Evolutionary conservation across 2,113 vertebrate species (phyloP).

Genomic region (Pterocles orientalis): DNA sequence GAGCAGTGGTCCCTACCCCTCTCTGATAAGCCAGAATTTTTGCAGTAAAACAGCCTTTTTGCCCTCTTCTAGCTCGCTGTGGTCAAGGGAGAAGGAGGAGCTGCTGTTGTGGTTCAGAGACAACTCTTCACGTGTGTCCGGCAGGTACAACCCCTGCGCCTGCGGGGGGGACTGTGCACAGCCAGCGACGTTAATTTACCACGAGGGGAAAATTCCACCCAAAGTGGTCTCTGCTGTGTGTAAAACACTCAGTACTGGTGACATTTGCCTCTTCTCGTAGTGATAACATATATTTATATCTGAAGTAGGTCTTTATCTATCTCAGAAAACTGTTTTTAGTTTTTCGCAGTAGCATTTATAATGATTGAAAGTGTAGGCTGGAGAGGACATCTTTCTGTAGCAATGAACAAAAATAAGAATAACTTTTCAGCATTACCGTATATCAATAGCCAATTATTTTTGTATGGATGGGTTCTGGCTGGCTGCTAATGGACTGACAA

Average conservation of each 20-base stretch:
- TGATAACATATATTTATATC: conserved; percentile 33
- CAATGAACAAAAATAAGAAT: conserved; percentile 49
- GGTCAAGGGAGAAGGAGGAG: not conserved
- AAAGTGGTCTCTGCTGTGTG: not conserved
- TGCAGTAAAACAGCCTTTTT: not conserved
- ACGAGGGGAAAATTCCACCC: not conserved
- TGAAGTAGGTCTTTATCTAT: conserved; percentile 34
- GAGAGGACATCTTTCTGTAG: not conserved
- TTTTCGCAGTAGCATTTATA: conserved; percentile 27
- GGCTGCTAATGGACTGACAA: conserved; percentile 66
- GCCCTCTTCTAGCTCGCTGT: not conserved
- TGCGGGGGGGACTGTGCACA: not conserved
- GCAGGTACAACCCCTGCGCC: not conserved
- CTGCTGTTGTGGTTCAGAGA: not conserved
- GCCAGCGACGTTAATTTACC: not conserved
- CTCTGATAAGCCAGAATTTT: not conserved
- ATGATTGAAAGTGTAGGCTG: conserved; percentile 22
- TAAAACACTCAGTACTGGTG: not conserved
- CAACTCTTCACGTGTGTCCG: not conserved
- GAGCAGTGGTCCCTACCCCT: not conserved
- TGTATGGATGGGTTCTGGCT: conserved; percentile 59
- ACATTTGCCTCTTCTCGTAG: not conserved
- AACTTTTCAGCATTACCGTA: conserved; percentile 51
- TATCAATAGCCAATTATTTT: conserved; percentile 68
- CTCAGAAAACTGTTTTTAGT: conserved; percentile 12